Base-by-base conservation (phyloP, 2,888 invertebrate genomes). In the Netelia fuscicornis region DNA sequence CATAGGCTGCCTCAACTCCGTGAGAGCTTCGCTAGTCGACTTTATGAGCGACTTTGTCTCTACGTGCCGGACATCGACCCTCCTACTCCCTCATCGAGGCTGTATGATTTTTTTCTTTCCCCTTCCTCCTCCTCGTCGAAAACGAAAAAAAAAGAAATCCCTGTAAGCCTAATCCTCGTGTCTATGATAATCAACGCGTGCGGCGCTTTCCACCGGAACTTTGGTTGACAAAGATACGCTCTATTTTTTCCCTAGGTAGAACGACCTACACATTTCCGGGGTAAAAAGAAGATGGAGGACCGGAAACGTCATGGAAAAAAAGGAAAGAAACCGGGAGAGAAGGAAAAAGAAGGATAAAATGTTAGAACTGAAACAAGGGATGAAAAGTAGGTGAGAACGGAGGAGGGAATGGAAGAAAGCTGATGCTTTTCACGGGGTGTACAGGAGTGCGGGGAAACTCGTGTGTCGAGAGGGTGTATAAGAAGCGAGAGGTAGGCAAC, bases 21-120 rank as follows among this genome's bases (percentile, higher is more conserved):
- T 13, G 75, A 76, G 74, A 75, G 75, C 23, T 48, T 54, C 25
- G 54, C 78, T 82, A 85, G 85, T 82, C 82, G 87, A 87, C 90
- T 91, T 91, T 91, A 91, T 91, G 90, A 89, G 90, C 88, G 88
- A 88, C 89, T 89, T 87, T 89, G 88, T 88, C 89, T 88, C 87
- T 89, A 90, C 88, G 90, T 91, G 90, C 89, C 87, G 86, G 81
- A 80, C 84, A 85, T 80, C 74, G 67, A 77, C 81, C 60, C 67
- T 30, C 58, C 65, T 71, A 48, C 68, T 54, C 65, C 17, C 42
- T 48, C 60, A 13, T 62, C 56, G 54, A 80, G 25, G 65, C 54
- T 65, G 48, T 65, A 42, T 64, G n/a, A 67, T 54, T 42, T 72
- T 37, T 68, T 56, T 78, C 62, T 54, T n/a, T 64, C 54, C 25